These are phyloP conservation scores for Halichoerus grypus DNA, from an alignment of 2,113 vertebrate species.

Conservation along the genomic window DNA sequence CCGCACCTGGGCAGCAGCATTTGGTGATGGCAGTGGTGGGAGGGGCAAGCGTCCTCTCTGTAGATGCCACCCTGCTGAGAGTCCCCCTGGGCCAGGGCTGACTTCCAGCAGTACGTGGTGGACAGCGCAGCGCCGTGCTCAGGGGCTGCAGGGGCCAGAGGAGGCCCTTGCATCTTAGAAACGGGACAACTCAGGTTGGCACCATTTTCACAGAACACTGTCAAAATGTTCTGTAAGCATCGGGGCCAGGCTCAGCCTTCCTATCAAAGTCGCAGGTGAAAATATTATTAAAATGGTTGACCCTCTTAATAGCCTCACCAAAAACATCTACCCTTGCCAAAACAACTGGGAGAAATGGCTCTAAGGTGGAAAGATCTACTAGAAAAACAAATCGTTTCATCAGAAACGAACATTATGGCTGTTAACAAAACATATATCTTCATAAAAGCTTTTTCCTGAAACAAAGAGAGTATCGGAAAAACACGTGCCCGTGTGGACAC, in stretches of 20 bases:
- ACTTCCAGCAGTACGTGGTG: not conserved
- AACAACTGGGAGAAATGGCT: not conserved
- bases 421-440: not conserved
- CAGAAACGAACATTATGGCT: not conserved
- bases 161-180: not conserved
- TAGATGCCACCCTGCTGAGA: not conserved
- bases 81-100: not conserved
- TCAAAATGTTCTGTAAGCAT: not conserved
- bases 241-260: not conserved
- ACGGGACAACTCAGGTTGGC: rapidly evolving
- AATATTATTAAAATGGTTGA: not conserved
- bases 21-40: not conserved
- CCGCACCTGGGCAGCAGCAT: not conserved
- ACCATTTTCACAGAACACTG: not conserved
- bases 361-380: not conserved
- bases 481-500: not conserved
- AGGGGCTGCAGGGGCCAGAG: not conserved
- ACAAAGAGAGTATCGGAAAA: not conserved
- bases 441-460: not conserved
- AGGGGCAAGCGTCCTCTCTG: not conserved
- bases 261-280: constrained; percentile 34
- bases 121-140: not conserved
- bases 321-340: not conserved
- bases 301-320: not conserved
- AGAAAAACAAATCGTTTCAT: not conserved